A percentile compares a stretch with the other conserved stretches of the same genome.
These are phyloP conservation scores for Rhea americana DNA, from an alignment of 2,113 vertebrate species.

Conservation along the genomic window DNA sequence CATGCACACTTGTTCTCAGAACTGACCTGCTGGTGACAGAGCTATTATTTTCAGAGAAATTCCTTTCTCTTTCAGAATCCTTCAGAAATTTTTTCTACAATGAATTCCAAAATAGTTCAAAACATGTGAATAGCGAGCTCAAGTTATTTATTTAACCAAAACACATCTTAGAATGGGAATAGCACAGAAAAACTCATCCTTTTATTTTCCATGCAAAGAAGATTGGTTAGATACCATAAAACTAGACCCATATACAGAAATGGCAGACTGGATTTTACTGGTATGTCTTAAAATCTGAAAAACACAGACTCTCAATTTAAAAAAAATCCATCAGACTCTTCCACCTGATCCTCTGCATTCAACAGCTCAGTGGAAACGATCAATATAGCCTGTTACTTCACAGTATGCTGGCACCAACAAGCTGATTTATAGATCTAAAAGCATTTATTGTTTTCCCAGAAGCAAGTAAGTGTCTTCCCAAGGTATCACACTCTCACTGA, in stretches of 20 bases:
- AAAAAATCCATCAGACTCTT: neutral
- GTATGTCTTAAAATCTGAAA: neutral
- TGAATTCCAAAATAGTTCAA: neutral
- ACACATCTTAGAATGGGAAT: neutral
- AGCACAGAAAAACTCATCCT: neutral
- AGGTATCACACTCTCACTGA: fast-evolving
- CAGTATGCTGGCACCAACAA: fast-evolving
- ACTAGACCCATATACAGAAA: neutral
- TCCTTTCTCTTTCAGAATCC: neutral
- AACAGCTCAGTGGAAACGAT: neutral
- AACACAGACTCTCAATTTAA: neutral
- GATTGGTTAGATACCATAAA: neutral
- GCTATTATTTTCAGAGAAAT: neutral
- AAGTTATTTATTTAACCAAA: neutral
- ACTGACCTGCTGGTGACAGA: neutral
- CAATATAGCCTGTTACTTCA: neutral
- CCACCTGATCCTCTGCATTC: neutral
- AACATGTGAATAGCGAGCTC: neutral
- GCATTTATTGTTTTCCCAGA: neutral
- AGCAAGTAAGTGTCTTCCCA: neutral
- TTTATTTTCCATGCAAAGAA: neutral
- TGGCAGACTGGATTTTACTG: neutral
- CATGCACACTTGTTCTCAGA: neutral
- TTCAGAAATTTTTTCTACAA: neutral
- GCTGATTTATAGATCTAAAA: neutral